These are phyloP conservation scores for Ceraclea dissimilis DNA, from an alignment of 2,888 invertebrate species.

Conservation along the genomic window DNA sequence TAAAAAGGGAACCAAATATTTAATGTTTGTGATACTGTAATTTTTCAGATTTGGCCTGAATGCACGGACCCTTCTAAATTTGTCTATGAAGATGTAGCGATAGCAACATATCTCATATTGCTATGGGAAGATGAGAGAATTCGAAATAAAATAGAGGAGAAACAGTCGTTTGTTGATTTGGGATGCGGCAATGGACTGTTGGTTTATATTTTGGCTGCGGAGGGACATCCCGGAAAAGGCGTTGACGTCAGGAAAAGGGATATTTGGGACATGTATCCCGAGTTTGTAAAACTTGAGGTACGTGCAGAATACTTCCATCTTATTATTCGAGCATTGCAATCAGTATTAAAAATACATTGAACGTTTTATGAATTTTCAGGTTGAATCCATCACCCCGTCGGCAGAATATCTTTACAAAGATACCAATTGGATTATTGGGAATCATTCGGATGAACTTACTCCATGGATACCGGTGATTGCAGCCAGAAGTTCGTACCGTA, in stretches of 20 bases:
- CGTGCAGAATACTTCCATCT: too few species aligned
- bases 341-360: too few species aligned
- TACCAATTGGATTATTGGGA: constrained; percentile 93
- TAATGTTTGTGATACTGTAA: too few species aligned
- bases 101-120: constrained; percentile 77
- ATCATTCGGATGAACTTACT: constrained; percentile 98
- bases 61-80: constrained; percentile 90
- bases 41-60: constrained; percentile 81
- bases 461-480: constrained; percentile 97
- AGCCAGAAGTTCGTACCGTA: constrained; percentile 62
- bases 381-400: constrained; percentile 60
- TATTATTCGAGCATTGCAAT: not conserved
- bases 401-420: constrained; percentile 58
- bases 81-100: constrained; percentile 94
- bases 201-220: constrained; percentile 74
- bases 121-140: constrained; percentile 63
- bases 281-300: constrained; percentile 58
- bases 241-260: constrained; percentile 78
- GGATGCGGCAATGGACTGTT: constrained; percentile 97
- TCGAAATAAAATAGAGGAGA: constrained; percentile 32
- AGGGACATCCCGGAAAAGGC: constrained; percentile 78
- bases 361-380: too few species aligned
- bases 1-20: too few species aligned
- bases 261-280: constrained; percentile 79
- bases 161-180: constrained; percentile 77